phyloP scores from a whole-genome alignment of 2,797 vertebrate genomes.

The Squalus acanthias region DNA sequence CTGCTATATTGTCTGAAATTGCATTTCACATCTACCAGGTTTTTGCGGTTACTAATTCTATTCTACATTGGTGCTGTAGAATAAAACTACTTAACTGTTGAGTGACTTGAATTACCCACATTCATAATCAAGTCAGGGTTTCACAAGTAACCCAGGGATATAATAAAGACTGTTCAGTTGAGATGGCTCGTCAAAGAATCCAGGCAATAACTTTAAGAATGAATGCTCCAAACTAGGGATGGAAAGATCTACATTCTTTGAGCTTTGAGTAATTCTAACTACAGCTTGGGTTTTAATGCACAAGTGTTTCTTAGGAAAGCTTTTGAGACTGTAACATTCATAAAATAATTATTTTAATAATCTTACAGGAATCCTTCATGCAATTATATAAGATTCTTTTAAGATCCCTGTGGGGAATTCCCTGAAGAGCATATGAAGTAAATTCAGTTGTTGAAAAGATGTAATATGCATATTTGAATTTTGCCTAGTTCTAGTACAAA shows the following conservation, averaged over 20 bases:
- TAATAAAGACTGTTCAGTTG: background rate
- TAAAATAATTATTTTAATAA: background rate
- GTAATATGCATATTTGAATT: background rate
- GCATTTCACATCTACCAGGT: background rate
- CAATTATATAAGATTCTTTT: constrained; percentile 2
- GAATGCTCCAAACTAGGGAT: background rate
- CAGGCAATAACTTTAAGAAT: background rate
- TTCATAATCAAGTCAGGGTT: background rate
- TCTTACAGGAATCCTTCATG: background rate
- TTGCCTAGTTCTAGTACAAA: background rate
- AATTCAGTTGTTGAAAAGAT: background rate
- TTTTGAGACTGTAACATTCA: constrained; percentile 2
- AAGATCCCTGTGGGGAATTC: background rate
- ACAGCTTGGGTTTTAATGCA: background rate
- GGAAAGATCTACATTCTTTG: background rate
- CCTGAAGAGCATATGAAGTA: background rate
- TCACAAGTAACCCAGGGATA: background rate
- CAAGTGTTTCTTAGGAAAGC: background rate
- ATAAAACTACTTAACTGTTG: background rate
- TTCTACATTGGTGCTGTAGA: background rate
- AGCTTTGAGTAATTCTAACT: background rate
- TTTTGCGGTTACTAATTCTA: background rate
- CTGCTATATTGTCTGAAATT: background rate
- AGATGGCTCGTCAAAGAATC: background rate
- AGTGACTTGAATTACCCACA: background rate